Percentiles rank a stretch among this genome's conserved stretches.
phyloP scores from a whole-genome alignment of 2,113 vertebrate genomes.

The Spea bombifrons region DNA sequence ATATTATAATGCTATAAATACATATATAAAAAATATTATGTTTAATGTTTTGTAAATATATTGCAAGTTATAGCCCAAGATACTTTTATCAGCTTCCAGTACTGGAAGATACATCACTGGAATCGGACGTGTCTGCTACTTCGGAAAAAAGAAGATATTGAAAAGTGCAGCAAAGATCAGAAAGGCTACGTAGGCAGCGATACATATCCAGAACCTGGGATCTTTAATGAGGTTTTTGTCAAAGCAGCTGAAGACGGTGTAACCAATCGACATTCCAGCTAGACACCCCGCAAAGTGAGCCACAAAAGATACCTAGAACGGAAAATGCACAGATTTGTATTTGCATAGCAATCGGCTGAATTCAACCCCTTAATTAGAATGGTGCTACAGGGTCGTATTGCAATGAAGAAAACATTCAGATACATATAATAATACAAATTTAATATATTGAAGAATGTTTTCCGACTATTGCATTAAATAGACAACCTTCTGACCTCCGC shows the following conservation, averaged over 20 bases:
- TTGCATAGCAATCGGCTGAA: too few species aligned
- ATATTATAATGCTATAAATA: too few species aligned
- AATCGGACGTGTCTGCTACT: constrained; percentile 49
- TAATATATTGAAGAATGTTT: too few species aligned
- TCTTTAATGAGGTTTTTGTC: constrained; percentile 78
- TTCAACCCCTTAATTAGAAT: too few species aligned
- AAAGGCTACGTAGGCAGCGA: constrained; percentile 70
- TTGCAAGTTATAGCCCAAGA: background rate
- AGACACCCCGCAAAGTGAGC: constrained; percentile 83
- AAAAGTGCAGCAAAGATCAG: constrained; percentile 79
- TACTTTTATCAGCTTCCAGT: background rate
- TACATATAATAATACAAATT: too few species aligned
- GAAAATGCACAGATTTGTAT: background rate
- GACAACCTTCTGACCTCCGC: too few species aligned
- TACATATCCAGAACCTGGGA: constrained; percentile 82
- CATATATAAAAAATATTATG: too few species aligned
- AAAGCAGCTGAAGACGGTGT: constrained; percentile 84
- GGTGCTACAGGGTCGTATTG: too few species aligned
- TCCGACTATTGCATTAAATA: too few species aligned
- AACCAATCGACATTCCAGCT: constrained; percentile 88
- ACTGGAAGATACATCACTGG: constrained; percentile 60
- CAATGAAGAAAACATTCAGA: too few species aligned
- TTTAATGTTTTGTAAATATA: too few species aligned
- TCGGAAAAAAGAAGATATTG: constrained; percentile 81
- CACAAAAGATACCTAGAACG: constrained; percentile 81